These are phyloP conservation scores for Drosophila prolongata DNA, from an alignment of 2,888 invertebrate genomes.

Conservation along the genomic window DNA sequence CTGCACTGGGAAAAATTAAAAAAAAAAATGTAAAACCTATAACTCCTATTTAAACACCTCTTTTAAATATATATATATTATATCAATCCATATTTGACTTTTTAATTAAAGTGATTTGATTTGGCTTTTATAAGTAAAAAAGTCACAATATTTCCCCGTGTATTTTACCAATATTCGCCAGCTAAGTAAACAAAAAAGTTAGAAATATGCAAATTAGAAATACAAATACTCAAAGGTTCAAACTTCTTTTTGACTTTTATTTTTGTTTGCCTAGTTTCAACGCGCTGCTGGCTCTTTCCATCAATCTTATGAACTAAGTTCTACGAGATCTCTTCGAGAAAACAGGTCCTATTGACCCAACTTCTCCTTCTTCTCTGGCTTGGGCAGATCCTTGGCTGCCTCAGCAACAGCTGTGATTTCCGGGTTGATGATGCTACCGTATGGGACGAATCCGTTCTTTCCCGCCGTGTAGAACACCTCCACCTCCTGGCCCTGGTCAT, in stretches of 20 bases:
- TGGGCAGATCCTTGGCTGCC: conserved; percentile 80
- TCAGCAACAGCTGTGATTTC: conserved; percentile 81
- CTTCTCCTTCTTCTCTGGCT: conserved; percentile 26
- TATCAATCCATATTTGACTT: too few relatives aligned
- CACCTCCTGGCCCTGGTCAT: conserved; percentile 78
- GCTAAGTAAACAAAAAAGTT: background rate
- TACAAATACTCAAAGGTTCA: background rate
- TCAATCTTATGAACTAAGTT: conserved; percentile 4
- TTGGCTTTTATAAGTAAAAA: too few relatives aligned
- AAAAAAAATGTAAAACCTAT: background rate
- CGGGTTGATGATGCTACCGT: conserved; percentile 75
- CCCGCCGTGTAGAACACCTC: conserved; percentile 83
- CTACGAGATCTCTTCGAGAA: conserved; percentile 15
- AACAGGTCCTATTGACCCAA: background rate
- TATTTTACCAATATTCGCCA: background rate
- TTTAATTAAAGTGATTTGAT: too few relatives aligned
- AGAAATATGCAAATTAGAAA: background rate
- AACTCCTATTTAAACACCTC: too few relatives aligned
- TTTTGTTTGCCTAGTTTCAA: conserved; percentile 20
- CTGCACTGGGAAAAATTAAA: background rate
- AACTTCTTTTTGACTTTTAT: conserved; percentile 15
- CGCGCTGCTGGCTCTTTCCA: conserved; percentile 17
- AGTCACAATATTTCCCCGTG: background rate
- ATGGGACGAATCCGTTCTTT: conserved; percentile 83
- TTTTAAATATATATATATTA: too few relatives aligned